phyloP scores from a whole-genome alignment of 1,140 invertebrate species.

The Nilaparvata lugens region DNA sequence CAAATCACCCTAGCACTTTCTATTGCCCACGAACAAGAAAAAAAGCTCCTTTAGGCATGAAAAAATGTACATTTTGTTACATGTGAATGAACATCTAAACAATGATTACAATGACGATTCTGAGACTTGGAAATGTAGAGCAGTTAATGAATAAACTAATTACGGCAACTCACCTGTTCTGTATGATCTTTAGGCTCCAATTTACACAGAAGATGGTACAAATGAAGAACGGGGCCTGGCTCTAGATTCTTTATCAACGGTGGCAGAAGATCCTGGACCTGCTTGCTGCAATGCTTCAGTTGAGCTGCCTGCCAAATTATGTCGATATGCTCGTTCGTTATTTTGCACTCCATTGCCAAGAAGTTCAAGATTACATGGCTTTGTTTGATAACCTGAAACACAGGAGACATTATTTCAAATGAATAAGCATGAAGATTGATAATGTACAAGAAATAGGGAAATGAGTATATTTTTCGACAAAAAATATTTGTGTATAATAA shows the following conservation, averaged over 20 bases:
- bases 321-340: constrained; percentile 85
- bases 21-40: no score
- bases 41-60: no score
- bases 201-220: constrained; percentile 73
- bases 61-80: no score
- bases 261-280: constrained; percentile 83
- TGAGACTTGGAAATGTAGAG: no score
- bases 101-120: no score
- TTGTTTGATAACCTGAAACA: constrained; percentile 75
- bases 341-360: constrained; percentile 79
- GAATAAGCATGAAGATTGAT: no score
- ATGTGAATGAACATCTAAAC: no score
- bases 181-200: constrained; percentile 84
- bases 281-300: constrained; percentile 86
- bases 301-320: constrained; percentile 90
- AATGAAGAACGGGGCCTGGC: constrained; percentile 73
- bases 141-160: no score
- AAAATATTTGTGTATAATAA: no score
- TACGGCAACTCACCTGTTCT: constrained; percentile 58
- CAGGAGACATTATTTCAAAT: not conserved
- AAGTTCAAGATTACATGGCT: constrained; percentile 89
- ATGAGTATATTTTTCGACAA: no score
- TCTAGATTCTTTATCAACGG: constrained; percentile 85
- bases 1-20: no score
- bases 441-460: no score